Base-by-base conservation (phyloP, 2,888 invertebrate species). In the Rotaria macrura region DNA sequence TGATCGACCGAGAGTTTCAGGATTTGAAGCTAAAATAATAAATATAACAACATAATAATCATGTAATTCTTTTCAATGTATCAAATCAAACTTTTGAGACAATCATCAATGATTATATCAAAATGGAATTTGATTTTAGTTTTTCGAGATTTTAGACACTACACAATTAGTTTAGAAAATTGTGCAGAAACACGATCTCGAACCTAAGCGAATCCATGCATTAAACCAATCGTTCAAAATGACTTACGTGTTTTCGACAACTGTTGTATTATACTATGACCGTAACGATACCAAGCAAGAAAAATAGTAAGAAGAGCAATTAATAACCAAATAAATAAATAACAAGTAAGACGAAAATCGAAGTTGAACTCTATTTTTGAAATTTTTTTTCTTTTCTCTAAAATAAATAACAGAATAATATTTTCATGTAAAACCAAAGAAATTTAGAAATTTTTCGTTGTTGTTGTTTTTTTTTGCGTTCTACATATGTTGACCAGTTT, bases 261-360 rank as follows among this genome's bases (percentile, higher is more conserved):
- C n/a, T 79, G 79, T 43, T 79, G 79, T 25, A 79, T 3, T 23
- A 79, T 79, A n/a, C 40, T 43, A 25, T 43, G 2, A 14, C 79
- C 79, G 79, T 40, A 79, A 25, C 43, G 43, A 79, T 43, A 79
- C 79, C 79, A 79, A 79, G 79, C 79, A 79, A 79, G 79, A 79
- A 79, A 79, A 43, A 79, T 43, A 43, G 14, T 38, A 43, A 79
- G 17, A 25, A 43, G 40, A 40, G 79, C 12, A 79, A 79, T 25
- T 17, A n/a, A 43, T 79, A 79, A 79, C 79, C 43, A 79, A 12
- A 79, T 79, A n/a, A 79, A 38, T 79, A 79, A 43, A 25, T 79
- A 79, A n/a, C 43, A 79, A 79, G 43, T 43, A 25, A 79, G 34
- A 79, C 43, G 79, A 25, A 79, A n/a, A 43, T 79, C 79, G 43